Evolutionary conservation across 2,888 invertebrate species (phyloP).

Genomic region (Papilio gigon): DNA sequence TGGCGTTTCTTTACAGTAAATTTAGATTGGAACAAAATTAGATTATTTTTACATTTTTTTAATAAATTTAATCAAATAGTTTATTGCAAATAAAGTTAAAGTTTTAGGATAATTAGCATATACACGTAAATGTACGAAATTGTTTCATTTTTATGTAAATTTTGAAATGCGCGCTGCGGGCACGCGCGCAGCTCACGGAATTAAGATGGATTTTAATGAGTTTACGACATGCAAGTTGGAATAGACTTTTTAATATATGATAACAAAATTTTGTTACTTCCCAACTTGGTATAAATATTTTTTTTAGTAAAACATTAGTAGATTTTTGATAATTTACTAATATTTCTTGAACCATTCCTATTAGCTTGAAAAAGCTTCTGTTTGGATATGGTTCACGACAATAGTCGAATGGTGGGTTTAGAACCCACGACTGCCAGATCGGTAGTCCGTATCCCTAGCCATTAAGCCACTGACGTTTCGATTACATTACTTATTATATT

Average conservation of each 20-base stretch:
- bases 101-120: slow-evolving; percentile 14
- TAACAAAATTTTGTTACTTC: slow-evolving; percentile 12
- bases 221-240: neutral
- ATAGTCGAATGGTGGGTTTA: no score
- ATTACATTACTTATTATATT: no score
- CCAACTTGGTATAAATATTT: no score
- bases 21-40: neutral
- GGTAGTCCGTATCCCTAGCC: no score
- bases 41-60: neutral
- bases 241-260: neutral
- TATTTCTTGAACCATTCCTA: no score
- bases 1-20: no score
- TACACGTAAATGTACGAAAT: slow-evolving; percentile 23
- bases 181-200: neutral
- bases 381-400: no score
- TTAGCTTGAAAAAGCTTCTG: no score
- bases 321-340: no score
- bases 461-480: no score
- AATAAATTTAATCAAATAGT: neutral
- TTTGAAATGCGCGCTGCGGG: slow-evolving; percentile 13
- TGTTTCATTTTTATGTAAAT: slow-evolving; percentile 21
- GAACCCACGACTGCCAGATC: no score
- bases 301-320: no score
- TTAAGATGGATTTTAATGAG: slow-evolving; percentile 23
- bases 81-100: neutral